Evolutionary conservation across 2,888 invertebrate genomes (phyloP).

Genomic region (Lycia hirtaria): DNA sequence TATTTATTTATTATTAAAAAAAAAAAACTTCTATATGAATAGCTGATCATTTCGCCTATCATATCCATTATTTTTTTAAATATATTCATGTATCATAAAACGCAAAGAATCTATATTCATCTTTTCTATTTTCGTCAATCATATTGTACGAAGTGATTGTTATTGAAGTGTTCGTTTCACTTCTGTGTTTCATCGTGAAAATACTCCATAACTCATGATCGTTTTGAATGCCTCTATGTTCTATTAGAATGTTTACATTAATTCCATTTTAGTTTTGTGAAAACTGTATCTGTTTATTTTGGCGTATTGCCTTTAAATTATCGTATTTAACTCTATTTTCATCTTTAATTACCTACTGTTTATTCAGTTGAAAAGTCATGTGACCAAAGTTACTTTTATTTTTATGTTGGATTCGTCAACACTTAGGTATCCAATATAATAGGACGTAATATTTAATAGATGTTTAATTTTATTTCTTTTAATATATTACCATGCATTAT

Average conservation of each 20-base stretch:
- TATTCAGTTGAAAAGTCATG: conserved; percentile 45
- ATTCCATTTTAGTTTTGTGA: conserved; percentile 48
- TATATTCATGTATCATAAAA: neutral
- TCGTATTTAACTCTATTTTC: conserved; percentile 45
- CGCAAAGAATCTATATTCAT: neutral
- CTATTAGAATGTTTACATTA: conserved; percentile 50
- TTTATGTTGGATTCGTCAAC: conserved; percentile 20
- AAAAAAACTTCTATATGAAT: no score
- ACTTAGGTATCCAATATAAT: neutral
- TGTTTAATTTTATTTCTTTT: neutral
- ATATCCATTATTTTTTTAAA: neutral
- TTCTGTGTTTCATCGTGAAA: conserved; percentile 3
- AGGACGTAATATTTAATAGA: conserved; percentile 15
- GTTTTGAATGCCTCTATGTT: conserved; percentile 7
- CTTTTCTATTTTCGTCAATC: neutral
- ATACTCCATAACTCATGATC: conserved; percentile 1
- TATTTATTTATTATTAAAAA: no score
- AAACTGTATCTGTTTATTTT: conserved; percentile 52
- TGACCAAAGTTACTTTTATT: conserved; percentile 14
- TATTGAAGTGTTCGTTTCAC: neutral
- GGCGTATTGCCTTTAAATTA: conserved; percentile 54
- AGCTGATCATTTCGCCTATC: no score
- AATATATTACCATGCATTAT: neutral
- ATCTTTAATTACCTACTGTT: conserved; percentile 43
- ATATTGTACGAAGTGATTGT: neutral